These are phyloP conservation scores for Halictus rubicundus DNA, from an alignment of 1,140 invertebrate genomes.

Conservation along the genomic window DNA sequence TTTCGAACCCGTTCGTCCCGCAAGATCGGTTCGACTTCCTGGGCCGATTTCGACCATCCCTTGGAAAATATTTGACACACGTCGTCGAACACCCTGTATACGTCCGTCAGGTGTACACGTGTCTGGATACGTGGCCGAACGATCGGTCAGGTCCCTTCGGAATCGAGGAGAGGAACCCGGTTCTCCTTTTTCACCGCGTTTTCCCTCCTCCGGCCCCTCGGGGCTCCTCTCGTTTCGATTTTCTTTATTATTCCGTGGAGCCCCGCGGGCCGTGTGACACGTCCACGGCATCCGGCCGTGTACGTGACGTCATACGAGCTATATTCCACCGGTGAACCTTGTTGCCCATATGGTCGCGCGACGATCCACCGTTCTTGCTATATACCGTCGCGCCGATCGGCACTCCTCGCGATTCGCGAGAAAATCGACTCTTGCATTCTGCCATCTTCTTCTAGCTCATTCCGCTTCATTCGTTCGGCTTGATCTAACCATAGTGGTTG, in stretches of 20 bases:
- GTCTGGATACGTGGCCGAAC: constrained; percentile 58
- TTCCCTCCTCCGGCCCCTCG: constrained; percentile 9
- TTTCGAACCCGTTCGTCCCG: no score
- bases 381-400: no score
- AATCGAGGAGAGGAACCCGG: constrained; percentile 45
- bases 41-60: no score
- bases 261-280: constrained; percentile 65
- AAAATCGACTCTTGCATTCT: no score
- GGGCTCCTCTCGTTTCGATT: constrained; percentile 40
- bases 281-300: constrained; percentile 72
- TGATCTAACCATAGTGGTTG: no score
- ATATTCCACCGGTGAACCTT: constrained; percentile 57
- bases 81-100: not conserved
- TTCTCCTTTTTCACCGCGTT: constrained; percentile 31
- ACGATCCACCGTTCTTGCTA: constrained; percentile 3
- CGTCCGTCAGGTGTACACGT: constrained; percentile 50
- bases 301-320: constrained; percentile 75
- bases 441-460: no score
- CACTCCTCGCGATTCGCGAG: not conserved
- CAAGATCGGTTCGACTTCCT: no score
- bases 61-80: no score
- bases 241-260: constrained; percentile 73
- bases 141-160: constrained; percentile 39
- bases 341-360: constrained; percentile 53
- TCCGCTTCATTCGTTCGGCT: no score